A percentile compares a stretch with the other conserved stretches of the same genome.
Evolutionary conservation across 1,140 invertebrate genomes (phyloP).

Genomic region (Brachionus koreanus): DNA sequence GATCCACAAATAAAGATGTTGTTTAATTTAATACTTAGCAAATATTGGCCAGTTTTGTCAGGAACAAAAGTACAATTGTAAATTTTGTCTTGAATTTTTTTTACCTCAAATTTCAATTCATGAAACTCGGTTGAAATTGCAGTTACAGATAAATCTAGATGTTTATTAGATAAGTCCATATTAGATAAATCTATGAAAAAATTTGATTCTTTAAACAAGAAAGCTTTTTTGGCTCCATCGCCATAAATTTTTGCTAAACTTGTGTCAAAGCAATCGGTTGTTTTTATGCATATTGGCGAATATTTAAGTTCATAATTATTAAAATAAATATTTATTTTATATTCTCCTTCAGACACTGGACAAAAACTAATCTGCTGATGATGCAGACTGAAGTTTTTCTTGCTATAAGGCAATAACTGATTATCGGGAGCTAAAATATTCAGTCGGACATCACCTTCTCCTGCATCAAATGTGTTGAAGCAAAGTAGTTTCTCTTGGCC

Average conservation of each 20-base stretch:
- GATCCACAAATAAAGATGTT: constrained; percentile 80
- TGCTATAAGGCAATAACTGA: background rate
- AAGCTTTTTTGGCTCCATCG: constrained; percentile 78
- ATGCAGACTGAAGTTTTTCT: background rate
- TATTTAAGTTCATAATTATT: background rate
- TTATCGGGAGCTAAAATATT: background rate
- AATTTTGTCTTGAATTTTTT: constrained; percentile 67
- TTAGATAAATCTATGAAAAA: constrained; percentile 95
- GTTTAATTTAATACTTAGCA: constrained; percentile 87
- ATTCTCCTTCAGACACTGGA: background rate
- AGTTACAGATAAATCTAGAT: constrained; percentile 69
- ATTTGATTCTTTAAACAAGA: constrained; percentile 80
- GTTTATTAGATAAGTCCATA: constrained; percentile 61
- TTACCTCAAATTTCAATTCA: constrained; percentile 48
- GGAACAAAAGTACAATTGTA: constrained; percentile 87
- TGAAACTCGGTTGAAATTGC: constrained; percentile 66
- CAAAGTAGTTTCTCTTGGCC: background rate
- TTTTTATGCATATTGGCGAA: background rate
- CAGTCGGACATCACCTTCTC: background rate
- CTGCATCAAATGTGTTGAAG: background rate
- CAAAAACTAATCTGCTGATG: background rate
- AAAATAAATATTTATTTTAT: constrained; percentile 3
- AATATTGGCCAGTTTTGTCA: constrained; percentile 64
- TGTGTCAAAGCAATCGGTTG: background rate
- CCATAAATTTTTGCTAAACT: constrained; percentile 59